These are phyloP conservation scores for Accipiter virgatus DNA, from an alignment of 2,113 vertebrate genomes.

Conservation along the genomic window DNA sequence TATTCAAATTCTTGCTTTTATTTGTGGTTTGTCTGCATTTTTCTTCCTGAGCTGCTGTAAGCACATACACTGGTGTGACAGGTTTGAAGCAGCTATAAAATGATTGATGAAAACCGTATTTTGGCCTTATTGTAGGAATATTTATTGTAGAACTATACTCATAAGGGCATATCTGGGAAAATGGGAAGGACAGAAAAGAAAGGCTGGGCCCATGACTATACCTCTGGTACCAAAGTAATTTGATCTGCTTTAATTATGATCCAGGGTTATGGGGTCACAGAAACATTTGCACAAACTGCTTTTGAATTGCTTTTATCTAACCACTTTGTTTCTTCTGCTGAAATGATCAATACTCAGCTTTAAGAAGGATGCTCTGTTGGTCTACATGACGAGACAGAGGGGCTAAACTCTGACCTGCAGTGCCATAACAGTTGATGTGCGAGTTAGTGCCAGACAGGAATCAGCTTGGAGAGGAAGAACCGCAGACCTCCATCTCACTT, in stretches of 20 bases:
- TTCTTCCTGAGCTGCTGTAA: not conserved
- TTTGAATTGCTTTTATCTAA: not conserved
- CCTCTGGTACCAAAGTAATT: not conserved
- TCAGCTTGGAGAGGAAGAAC: not conserved
- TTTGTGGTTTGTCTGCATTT: not conserved
- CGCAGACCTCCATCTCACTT: not conserved
- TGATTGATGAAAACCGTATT: conserved; percentile 44
- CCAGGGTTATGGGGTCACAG: not conserved
- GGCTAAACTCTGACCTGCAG: not conserved
- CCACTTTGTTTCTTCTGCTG: not conserved
- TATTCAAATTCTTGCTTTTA: not conserved
- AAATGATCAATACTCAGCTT: not conserved
- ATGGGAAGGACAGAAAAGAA: not conserved
- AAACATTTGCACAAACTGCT: not conserved
- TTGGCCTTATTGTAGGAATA: conserved; percentile 11
- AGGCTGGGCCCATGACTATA: not conserved
- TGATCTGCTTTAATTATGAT: not conserved
- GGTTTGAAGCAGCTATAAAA: not conserved
- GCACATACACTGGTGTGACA: not conserved
- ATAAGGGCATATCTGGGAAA: not conserved
- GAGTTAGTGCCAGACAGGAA: not conserved
- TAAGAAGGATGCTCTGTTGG: not conserved
- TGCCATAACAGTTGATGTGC: not conserved
- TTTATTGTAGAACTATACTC: not conserved
- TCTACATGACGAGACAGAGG: not conserved